Percentiles rank a stretch among this genome's conserved stretches.
Conservation (phyloP, 2,113 vertebrate species). For the Corydoras maculifer region DNA sequence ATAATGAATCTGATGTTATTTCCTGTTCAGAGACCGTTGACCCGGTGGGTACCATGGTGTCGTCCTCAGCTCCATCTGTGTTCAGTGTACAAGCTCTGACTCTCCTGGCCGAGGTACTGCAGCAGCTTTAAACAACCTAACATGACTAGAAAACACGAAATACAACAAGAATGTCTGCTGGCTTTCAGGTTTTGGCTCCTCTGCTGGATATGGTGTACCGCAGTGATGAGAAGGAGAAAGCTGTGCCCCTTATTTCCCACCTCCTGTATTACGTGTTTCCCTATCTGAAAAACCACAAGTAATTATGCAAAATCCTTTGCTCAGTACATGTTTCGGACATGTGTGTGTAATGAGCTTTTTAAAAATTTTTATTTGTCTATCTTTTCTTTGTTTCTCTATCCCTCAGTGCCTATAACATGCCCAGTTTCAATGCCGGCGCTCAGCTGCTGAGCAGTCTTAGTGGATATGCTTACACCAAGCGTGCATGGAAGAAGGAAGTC, state of each 20-base stretch:
- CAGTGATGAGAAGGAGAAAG: constrained; percentile 95
- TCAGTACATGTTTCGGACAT: not conserved
- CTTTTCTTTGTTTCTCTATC: not conserved
- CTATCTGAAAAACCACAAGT: constrained; percentile 95
- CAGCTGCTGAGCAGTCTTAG: constrained; percentile 90
- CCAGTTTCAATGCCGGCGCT: constrained; percentile 86
- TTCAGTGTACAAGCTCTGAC: constrained; percentile 95
- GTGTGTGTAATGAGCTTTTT: not conserved
- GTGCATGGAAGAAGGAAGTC: constrained; percentile 94
- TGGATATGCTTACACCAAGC: constrained; percentile 93
- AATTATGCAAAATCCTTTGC: not conserved
- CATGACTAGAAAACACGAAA: not conserved
- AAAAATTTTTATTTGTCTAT: not conserved
- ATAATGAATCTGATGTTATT: not conserved
- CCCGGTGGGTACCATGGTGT: constrained; percentile 80
- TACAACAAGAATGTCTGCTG: not conserved
- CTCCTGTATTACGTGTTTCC: constrained; percentile 94
- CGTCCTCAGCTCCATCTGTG: constrained; percentile 84
- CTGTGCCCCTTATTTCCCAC: constrained; percentile 86
- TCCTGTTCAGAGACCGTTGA: constrained; percentile 63
- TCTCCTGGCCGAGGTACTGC: constrained; percentile 84
- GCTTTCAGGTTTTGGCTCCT: constrained; percentile 77
- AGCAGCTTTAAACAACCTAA: not conserved
- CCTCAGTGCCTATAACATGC: constrained; percentile 83
- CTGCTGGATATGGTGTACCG: constrained; percentile 95